Evolutionary conservation across 2,113 vertebrate species (phyloP).

Genomic region (Xyliphius kryptos): DNA sequence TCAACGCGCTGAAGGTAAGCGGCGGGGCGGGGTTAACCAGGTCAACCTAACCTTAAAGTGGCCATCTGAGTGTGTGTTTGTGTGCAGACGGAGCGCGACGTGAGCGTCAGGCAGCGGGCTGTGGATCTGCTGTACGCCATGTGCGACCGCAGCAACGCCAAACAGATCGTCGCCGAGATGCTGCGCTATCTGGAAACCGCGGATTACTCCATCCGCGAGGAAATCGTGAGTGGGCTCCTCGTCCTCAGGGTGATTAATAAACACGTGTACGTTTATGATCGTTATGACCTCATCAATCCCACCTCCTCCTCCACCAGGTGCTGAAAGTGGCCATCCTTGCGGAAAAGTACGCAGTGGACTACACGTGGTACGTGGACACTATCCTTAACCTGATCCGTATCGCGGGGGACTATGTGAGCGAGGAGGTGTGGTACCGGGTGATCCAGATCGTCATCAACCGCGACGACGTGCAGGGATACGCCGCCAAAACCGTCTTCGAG

Average conservation of each 20-base stretch:
- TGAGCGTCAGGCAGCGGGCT: constrained; percentile 83
- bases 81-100: constrained; percentile 80
- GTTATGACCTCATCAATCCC: no score
- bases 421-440: constrained; percentile 90
- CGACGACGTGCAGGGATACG: constrained; percentile 87
- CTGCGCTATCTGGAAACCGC: constrained; percentile 86
- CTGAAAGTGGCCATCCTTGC: constrained; percentile 86
- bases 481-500: constrained; percentile 90
- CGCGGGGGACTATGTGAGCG: constrained; percentile 87
- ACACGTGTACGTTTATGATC: no score
- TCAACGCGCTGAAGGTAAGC: constrained; percentile 74
- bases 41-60: constrained; percentile 63
- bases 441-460: no score
- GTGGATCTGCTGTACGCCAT: no score
- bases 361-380: constrained; percentile 92
- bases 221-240: constrained; percentile 67
- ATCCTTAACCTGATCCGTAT: no score
- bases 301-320: constrained; percentile 58
- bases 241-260: no score
- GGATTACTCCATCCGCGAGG: constrained; percentile 87
- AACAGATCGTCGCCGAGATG: constrained; percentile 90
- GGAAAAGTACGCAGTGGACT: no score
- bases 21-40: no score
- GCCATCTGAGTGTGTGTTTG: background rate
- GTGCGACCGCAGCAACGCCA: constrained; percentile 86